Conservation (phyloP, 2,113 vertebrate genomes). For the Nerophis ophidion region DNA sequence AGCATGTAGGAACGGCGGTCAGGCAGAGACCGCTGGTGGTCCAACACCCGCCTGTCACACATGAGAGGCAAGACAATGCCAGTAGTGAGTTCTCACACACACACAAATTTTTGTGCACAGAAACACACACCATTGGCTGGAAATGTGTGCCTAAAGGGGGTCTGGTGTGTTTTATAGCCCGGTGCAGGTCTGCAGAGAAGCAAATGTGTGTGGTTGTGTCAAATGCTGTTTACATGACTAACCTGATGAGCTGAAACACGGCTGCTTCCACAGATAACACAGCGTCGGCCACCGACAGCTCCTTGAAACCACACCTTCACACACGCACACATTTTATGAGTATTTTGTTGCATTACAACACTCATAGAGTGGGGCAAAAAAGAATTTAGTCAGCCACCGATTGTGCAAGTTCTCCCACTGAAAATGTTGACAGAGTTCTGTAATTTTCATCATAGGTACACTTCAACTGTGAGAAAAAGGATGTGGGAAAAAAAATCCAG, state of each 20-base stretch:
- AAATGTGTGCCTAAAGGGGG: not conserved
- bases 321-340: conserved; percentile 3
- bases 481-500: too few species aligned
- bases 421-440: too few species aligned
- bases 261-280: conserved; percentile 43
- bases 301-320: conserved; percentile 50
- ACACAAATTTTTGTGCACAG: too few species aligned
- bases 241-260: conserved; percentile 57
- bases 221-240: not conserved
- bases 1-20: conserved; percentile 64
- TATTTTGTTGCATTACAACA: too few species aligned
- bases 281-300: conserved; percentile 56
- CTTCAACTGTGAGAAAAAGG: too few species aligned
- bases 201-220: too few species aligned
- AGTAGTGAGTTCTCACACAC: not conserved
- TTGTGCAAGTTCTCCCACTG: too few species aligned
- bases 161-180: not conserved
- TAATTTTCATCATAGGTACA: too few species aligned
- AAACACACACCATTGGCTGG: not conserved
- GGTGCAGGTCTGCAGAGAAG: too few species aligned
- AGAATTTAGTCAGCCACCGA: too few species aligned
- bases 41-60: conserved; percentile 46
- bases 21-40: conserved; percentile 54
- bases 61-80: not conserved
- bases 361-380: too few species aligned